phyloP scores from a whole-genome alignment of 2,888 invertebrate genomes.

The Cataglyphis cursor region DNA sequence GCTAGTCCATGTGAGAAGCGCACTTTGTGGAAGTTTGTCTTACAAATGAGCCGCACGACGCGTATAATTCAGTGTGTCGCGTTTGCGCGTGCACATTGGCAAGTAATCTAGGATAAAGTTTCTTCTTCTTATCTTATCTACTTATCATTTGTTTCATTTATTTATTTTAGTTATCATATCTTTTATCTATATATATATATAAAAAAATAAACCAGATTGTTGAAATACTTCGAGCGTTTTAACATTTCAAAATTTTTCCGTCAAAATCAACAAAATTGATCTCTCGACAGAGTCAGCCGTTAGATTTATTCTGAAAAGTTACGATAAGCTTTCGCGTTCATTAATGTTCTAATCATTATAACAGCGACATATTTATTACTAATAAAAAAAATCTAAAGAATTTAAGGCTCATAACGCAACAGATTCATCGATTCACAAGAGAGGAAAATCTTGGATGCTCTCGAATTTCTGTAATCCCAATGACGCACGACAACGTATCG shows the following conservation, averaged over 20 bases:
- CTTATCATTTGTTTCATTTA: neutral
- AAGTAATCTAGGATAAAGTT: slow-evolving; percentile 77
- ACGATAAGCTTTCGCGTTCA: neutral
- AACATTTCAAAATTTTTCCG: neutral
- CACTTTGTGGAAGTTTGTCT: slow-evolving; percentile 81
- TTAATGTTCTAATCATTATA: slow-evolving; percentile 10
- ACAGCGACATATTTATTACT: neutral
- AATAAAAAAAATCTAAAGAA: neutral
- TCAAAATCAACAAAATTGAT: neutral
- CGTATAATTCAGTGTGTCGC: slow-evolving; percentile 84
- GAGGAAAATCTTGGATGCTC: slow-evolving; percentile 29
- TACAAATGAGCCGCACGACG: slow-evolving; percentile 86
- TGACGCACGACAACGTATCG: slow-evolving; percentile 78
- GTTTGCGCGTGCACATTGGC: slow-evolving; percentile 75
- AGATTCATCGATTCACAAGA: slow-evolving; percentile 8
- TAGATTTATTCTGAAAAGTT: neutral
- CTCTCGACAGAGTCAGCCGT: neutral
- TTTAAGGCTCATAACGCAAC: neutral
- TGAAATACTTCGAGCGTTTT: neutral
- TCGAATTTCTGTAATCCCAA: slow-evolving; percentile 77
- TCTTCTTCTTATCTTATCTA: neutral
- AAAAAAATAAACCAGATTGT: neutral
- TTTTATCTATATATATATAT: neutral
- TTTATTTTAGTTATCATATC: neutral
- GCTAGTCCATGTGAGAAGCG: slow-evolving; percentile 62